A percentile compares a stretch with the other conserved stretches of the same genome.
phyloP scores from a whole-genome alignment of 2,113 vertebrate genomes.

The Cichladusa arquata region DNA sequence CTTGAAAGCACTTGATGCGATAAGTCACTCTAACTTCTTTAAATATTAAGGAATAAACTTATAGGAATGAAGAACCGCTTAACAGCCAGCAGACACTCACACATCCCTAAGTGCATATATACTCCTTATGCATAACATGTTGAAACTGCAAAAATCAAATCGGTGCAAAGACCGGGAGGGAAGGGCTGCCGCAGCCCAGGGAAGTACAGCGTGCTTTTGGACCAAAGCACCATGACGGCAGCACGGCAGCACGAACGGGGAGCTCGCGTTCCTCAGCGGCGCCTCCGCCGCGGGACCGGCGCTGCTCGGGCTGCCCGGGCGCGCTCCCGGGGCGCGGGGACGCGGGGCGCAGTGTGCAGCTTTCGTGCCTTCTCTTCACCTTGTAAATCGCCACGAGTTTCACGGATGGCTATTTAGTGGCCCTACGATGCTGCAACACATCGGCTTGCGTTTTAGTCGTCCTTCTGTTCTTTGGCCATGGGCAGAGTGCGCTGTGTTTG shows the following conservation, averaged over 20 bases:
- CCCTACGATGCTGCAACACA: slow-evolving; percentile 99
- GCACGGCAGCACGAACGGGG: fast-evolving
- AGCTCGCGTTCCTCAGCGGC: fast-evolving
- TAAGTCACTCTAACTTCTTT: not conserved
- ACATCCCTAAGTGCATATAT: fast-evolving
- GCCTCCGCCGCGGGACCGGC: not conserved
- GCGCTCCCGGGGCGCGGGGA: slow-evolving; percentile 85
- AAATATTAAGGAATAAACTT: not conserved
- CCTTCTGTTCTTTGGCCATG: slow-evolving; percentile 78
- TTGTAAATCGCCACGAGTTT: slow-evolving; percentile 95
- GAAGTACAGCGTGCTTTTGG: fast-evolving
- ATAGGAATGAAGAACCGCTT: not conserved
- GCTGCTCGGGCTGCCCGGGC: not conserved
- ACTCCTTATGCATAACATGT: fast-evolving
- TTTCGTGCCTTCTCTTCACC: slow-evolving; percentile 95
- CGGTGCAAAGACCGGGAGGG: fast-evolving
- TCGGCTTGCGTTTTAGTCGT: slow-evolving; percentile 90
- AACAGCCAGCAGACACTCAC: not conserved
- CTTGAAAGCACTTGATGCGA: not conserved
- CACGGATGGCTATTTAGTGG: slow-evolving; percentile 97
- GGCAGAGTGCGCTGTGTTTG: slow-evolving; percentile 79
- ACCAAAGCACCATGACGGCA: fast-evolving
- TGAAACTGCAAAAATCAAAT: fast-evolving
- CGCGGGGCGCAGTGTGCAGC: slow-evolving; percentile 88
- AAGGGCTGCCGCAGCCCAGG: not conserved